Base-by-base conservation (phyloP, 2,888 invertebrate genomes). In the Chymomyza fuscimana region DNA sequence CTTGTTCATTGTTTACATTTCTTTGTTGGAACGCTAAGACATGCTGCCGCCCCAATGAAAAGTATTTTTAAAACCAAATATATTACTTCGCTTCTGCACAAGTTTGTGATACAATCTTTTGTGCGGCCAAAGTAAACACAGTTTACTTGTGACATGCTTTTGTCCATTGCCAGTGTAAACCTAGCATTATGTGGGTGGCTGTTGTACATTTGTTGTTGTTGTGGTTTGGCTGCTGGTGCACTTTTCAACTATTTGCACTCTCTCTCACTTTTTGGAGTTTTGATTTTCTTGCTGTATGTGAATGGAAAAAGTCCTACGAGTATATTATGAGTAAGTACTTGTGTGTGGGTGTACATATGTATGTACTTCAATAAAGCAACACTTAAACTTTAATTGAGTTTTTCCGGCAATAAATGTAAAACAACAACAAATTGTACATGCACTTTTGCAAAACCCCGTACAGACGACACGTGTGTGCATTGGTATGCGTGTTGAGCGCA, bases 311-410 rank as follows among this genome's bases (percentile, higher is more conserved):
- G 70, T 76, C 60, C 75, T 78, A 79, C 72, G 66, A 68, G 52
- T n/a, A 51, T 65, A 19, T n/a, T 25, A 36, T 66, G 19, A 32
- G 22, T 63, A 25, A 51, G 16, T 64, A 36, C 19, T 50, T 62
- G 62, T 36, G 82, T 80, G 82, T 73, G 54, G 54, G 22, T 54
- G 19, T 15, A 16, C n/a, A 25, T 2, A 16, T 52, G 16, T 5
- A 52, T 15, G 70, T 81, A 69, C 76, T 77, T 79, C 71, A 87
- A 82, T 81, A 79, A 73, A 77, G 75, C 78, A 77, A 69, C 71
- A 80, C 80, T 82, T 78, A 74, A 86, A 72, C 75, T 80, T 83
- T 82, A 83, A 83, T 83, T 83, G 88, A 83, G 81, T 79, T 87
- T 82, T 83, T 83, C 83, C 83, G 88, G 88, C 86, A 72, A 71